Conservation (phyloP, 2,113 vertebrate species). For the Lichenostomus cassidix region DNA sequence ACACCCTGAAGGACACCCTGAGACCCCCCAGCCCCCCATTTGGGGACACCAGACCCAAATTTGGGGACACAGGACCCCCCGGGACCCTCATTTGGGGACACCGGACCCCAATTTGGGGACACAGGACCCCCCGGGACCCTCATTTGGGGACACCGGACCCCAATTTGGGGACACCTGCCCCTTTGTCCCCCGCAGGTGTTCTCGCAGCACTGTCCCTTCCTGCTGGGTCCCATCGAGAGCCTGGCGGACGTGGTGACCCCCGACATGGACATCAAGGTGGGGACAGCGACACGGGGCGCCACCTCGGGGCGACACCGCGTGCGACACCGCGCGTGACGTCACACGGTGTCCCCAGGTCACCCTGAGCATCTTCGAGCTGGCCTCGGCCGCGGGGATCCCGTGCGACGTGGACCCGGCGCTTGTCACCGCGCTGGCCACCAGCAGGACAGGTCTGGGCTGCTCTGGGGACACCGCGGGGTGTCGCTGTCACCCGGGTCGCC, state of each 20-base stretch:
- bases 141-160: background rate
- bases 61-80: too few relatives aligned
- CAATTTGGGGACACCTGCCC: background rate
- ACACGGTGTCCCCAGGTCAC: slow-evolving; percentile 74
- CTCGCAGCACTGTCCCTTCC: slow-evolving; percentile 83
- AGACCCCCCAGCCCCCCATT: too few relatives aligned
- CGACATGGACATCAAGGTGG: slow-evolving; percentile 90
- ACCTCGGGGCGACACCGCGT: too few relatives aligned
- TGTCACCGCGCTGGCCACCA: slow-evolving; percentile 77
- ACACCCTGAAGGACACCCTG: too few relatives aligned
- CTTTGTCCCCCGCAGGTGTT: slow-evolving; percentile 73
- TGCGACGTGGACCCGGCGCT: slow-evolving; percentile 88
- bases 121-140: too few relatives aligned
- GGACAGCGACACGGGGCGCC: fast-evolving
- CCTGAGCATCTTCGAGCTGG: slow-evolving; percentile 86
- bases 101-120: too few relatives aligned
- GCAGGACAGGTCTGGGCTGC: slow-evolving; percentile 73
- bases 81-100: too few relatives aligned
- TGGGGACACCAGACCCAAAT: too few relatives aligned
- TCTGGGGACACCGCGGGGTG: background rate
- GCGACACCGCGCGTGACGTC: too few relatives aligned
- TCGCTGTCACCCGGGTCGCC: background rate
- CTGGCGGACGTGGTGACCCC: slow-evolving; percentile 79
- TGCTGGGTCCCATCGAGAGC: slow-evolving; percentile 83
- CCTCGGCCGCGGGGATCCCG: slow-evolving; percentile 82